Conservation (phyloP, 1,140 invertebrate genomes). For the Protaetia brevitarsis region DNA sequence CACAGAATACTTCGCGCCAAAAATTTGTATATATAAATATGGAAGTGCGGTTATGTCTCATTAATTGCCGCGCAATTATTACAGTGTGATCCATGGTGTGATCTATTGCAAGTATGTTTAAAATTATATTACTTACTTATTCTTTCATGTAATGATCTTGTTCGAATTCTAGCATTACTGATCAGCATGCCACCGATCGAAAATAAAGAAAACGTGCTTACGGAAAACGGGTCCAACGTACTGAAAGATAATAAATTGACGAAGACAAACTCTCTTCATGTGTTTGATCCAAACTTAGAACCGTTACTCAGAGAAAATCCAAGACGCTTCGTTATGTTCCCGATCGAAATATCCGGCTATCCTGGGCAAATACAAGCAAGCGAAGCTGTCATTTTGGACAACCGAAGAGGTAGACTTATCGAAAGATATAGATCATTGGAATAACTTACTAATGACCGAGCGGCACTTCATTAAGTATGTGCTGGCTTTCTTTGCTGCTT, state of each 20-base stretch:
- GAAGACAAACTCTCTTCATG: neutral
- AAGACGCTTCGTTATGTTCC: conserved; percentile 92
- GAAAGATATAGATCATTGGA: conserved; percentile 86
- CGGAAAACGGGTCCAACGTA: neutral
- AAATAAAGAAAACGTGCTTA: conserved; percentile 17
- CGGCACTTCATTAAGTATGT: conserved; percentile 96
- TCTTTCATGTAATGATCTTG: neutral
- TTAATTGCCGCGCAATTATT: neutral
- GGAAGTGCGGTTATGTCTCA: neutral
- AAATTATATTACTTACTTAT: neutral
- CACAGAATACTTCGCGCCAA: neutral
- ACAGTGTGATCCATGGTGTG: neutral
- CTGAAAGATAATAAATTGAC: neutral
- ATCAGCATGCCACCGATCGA: neutral
- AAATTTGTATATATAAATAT: neutral
- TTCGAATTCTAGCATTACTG: neutral
- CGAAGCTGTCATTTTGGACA: conserved; percentile 98
- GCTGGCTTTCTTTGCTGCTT: conserved; percentile 98
- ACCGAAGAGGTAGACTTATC: conserved; percentile 93
- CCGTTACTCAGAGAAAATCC: conserved; percentile 90
- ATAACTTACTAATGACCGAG: conserved; percentile 77
- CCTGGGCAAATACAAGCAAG: conserved; percentile 99
- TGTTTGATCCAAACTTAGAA: conserved; percentile 74
- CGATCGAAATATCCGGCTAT: conserved; percentile 94
- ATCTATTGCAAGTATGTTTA: neutral